Conservation (phyloP, 2,888 invertebrate genomes). For the Leptinotarsa juncta region DNA sequence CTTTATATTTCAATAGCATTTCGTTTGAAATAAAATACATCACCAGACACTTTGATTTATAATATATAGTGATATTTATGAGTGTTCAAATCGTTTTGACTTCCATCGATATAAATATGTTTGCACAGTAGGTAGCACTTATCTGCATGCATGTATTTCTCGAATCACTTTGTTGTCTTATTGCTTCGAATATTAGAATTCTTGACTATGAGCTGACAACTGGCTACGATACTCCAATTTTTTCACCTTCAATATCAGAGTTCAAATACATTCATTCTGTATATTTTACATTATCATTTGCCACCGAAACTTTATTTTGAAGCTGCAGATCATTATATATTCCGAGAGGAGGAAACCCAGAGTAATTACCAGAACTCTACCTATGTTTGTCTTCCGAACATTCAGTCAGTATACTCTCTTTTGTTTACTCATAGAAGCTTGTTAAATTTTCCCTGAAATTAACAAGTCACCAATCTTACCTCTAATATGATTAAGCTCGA, state of each 20-base stretch:
- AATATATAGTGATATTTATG: no score
- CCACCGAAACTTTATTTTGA: slow-evolving; percentile 9
- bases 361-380: slow-evolving; percentile 10
- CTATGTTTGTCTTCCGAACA: background rate
- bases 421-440: slow-evolving; percentile 14
- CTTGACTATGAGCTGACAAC: no score
- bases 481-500: slow-evolving; percentile 9
- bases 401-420: slow-evolving; percentile 8
- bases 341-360: slow-evolving; percentile 6
- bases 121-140: no score
- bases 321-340: slow-evolving; percentile 10
- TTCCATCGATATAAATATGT: no score
- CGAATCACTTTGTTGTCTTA: no score
- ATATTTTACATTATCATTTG: background rate
- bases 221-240: no score
- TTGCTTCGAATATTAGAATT: no score
- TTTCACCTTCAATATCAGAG: background rate
- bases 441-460: slow-evolving; percentile 19
- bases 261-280: background rate
- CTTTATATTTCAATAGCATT: no score
- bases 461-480: slow-evolving; percentile 18
- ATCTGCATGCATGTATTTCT: no score
- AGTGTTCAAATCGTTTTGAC: no score
- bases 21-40: no score
- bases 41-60: no score